Conservation (phyloP, 2,888 invertebrate genomes). For the Seladonia tumulorum region DNA sequence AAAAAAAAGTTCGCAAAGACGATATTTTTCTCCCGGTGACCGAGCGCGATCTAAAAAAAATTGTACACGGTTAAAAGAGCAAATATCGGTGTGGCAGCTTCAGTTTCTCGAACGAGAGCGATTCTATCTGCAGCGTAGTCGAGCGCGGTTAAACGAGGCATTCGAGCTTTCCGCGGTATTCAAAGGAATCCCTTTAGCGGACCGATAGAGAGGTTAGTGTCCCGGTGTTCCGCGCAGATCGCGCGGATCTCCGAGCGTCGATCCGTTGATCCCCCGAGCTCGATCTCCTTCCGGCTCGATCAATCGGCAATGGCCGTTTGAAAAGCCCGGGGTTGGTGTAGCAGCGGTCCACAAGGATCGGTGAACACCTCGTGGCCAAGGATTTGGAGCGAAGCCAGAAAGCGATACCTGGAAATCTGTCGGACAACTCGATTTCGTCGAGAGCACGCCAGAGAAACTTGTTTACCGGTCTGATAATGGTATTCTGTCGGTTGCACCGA, state of each 20-base stretch:
- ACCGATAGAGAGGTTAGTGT: not conserved
- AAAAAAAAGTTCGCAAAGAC: not conserved
- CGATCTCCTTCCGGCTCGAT: not conserved
- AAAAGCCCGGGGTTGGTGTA: not conserved
- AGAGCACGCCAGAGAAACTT: constrained; percentile 65
- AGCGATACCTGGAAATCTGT: constrained; percentile 73
- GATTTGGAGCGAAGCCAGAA: constrained; percentile 71
- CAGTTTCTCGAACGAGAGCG: not conserved
- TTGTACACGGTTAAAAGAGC: no score
- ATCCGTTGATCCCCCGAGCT: not conserved
- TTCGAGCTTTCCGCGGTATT: not conserved
- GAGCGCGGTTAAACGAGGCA: not conserved
- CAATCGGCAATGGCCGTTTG: constrained; percentile 32
- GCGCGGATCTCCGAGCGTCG: not conserved
- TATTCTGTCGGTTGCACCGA: constrained; percentile 66
- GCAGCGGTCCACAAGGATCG: constrained; percentile 41
- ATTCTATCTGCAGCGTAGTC: not conserved
- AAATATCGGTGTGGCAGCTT: no score
- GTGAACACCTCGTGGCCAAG: constrained; percentile 41
- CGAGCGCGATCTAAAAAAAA: no score
- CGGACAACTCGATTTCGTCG: constrained; percentile 72
- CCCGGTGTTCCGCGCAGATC: not conserved
- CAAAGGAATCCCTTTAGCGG: not conserved
- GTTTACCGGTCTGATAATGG: constrained; percentile 73
- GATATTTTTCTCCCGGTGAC: not conserved